phyloP scores from a whole-genome alignment of 1,140 invertebrate genomes.

The Whitmania pigra region DNA sequence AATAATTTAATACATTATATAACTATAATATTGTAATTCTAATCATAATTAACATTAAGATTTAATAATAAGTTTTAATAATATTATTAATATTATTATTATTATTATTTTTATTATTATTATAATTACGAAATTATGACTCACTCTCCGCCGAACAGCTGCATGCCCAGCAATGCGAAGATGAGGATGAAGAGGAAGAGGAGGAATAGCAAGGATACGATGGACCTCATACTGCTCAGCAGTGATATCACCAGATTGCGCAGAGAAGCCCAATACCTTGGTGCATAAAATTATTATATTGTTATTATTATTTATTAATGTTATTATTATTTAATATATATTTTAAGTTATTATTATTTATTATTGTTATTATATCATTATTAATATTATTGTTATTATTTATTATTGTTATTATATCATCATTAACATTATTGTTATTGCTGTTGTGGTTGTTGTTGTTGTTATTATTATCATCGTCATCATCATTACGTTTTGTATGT shows the following conservation, averaged over 20 bases:
- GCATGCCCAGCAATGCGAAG: conserved; percentile 98
- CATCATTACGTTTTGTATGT: too few relatives aligned
- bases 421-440: too few relatives aligned
- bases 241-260: conserved; percentile 97
- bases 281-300: background rate
- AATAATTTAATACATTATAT: too few relatives aligned
- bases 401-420: too few relatives aligned
- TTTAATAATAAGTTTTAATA: background rate
- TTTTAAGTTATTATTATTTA: too few relatives aligned
- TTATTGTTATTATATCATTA: too few relatives aligned
- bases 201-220: conserved; percentile 96
- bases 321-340: too few relatives aligned
- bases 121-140: background rate
- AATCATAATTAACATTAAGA: background rate
- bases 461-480: too few relatives aligned
- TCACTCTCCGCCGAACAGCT: conserved; percentile 78
- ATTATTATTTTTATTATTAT: background rate
- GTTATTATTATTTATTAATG: too few relatives aligned
- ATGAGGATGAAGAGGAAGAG: conserved; percentile 99
- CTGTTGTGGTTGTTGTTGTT: too few relatives aligned
- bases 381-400: too few relatives aligned
- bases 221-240: conserved; percentile 98
- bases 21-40: too few relatives aligned
- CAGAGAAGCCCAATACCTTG: conserved; percentile 96
- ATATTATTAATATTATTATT: background rate